Evolutionary conservation across 2,888 invertebrate genomes (phyloP).

Genomic region (Cryptus viduatorius): DNA sequence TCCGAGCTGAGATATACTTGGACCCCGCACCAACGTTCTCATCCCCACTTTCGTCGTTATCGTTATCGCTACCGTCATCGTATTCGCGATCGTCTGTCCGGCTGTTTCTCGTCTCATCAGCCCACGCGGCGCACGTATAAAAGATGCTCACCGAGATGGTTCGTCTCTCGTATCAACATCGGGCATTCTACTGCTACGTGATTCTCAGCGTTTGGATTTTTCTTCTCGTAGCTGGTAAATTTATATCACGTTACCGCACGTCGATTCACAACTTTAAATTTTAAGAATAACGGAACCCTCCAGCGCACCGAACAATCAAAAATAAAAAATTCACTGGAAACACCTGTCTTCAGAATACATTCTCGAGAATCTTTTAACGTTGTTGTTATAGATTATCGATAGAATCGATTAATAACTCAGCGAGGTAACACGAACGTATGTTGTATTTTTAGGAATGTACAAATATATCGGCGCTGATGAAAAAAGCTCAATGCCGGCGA

Average conservation of each 20-base stretch:
- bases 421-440: slow-evolving; percentile 24
- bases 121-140: slow-evolving; percentile 26
- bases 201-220: slow-evolving; percentile 94
- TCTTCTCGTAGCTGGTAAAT: slow-evolving; percentile 90
- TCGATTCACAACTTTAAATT: neutral
- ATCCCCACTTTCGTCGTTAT: slow-evolving; percentile 61
- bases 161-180: slow-evolving; percentile 89
- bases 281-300: neutral
- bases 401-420: neutral
- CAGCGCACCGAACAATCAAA: neutral
- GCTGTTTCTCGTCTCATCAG: slow-evolving; percentile 21
- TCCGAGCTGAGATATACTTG: slow-evolving; percentile 55
- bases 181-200: slow-evolving; percentile 93
- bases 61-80: slow-evolving; percentile 58
- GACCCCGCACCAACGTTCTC: slow-evolving; percentile 52
- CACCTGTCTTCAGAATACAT: neutral
- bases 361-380: neutral
- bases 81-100: slow-evolving; percentile 26
- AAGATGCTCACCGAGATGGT: slow-evolving; percentile 86
- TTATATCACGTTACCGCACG: neutral
- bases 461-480: slow-evolving; percentile 90
- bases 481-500: slow-evolving; percentile 83
- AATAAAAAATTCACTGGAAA: neutral
- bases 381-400: neutral
- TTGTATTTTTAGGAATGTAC: slow-evolving; percentile 89